phyloP scores from a whole-genome alignment of 2,888 invertebrate species.

The Sussaba pulchella region DNA sequence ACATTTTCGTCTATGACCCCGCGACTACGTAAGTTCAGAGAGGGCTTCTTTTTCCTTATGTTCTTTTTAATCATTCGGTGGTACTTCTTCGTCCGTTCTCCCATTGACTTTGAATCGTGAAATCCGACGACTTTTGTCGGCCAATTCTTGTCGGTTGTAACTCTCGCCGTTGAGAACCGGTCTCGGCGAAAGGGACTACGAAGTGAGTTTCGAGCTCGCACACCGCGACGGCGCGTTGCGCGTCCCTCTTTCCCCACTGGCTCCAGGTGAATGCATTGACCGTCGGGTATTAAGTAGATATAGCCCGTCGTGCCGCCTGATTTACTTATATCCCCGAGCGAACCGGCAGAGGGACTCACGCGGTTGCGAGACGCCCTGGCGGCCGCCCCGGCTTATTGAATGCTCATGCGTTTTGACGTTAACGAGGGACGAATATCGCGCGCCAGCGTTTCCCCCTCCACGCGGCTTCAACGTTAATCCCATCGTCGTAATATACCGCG shows the following conservation, averaged over 20 bases:
- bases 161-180: conserved; percentile 46
- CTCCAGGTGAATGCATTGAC: conserved; percentile 36
- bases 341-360: conserved; percentile 10
- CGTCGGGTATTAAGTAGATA: conserved; percentile 6
- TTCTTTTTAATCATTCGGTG: no score
- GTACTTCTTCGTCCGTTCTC: neutral
- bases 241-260: neutral
- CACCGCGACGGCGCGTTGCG: conserved; percentile 24
- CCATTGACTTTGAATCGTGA: neutral
- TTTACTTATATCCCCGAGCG: conserved; percentile 74
- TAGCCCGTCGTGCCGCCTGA: conserved; percentile 70
- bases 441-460: conserved; percentile 10
- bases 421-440: conserved; percentile 71
- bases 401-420: conserved; percentile 77
- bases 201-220: conserved; percentile 52
- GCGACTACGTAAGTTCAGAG: no score
- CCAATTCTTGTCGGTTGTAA: conserved; percentile 46
- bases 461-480: conserved; percentile 25
- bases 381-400: conserved; percentile 74
- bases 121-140: conserved; percentile 31
- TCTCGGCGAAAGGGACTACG: conserved; percentile 18
- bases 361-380: conserved; percentile 1
- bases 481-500: conserved; percentile 12
- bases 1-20: no score
- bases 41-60: no score